Evolutionary conservation across 2,113 vertebrate genomes (phyloP).

Genomic region (Oryzias celebensis): DNA sequence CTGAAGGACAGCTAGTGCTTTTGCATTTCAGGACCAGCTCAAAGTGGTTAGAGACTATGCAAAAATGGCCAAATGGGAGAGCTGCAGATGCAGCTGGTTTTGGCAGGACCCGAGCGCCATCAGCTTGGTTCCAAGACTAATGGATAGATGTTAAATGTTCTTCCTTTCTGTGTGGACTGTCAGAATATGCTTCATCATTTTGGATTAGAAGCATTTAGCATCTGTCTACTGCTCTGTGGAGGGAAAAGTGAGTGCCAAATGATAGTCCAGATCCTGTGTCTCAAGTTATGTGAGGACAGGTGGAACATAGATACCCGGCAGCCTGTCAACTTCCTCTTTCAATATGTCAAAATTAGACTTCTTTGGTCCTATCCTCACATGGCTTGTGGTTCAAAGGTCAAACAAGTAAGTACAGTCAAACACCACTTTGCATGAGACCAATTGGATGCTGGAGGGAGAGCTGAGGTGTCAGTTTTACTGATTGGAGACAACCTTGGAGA

Average conservation of each 20-base stretch:
- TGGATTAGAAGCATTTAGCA: conserved; percentile 48
- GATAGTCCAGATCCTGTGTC: conserved; percentile 32
- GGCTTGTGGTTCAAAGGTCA: conserved; percentile 27
- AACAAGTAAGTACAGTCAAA: conserved; percentile 36
- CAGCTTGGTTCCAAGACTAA: conserved; percentile 53
- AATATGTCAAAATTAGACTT: neutral
- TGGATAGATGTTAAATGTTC: conserved; percentile 50
- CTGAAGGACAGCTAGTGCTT: conserved; percentile 65
- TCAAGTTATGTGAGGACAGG: conserved; percentile 21
- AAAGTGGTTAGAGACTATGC: conserved; percentile 48
- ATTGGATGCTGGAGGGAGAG: conserved; percentile 28
- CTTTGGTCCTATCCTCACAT: conserved; percentile 25
- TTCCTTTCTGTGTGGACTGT: conserved; percentile 34
- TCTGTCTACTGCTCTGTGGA: conserved; percentile 43
- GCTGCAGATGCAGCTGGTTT: conserved; percentile 39
- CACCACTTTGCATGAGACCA: conserved; percentile 47
- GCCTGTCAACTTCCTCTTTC: conserved; percentile 11
- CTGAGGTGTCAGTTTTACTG: conserved; percentile 59
- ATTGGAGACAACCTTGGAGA: conserved; percentile 65
- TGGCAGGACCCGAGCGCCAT: conserved; percentile 37
- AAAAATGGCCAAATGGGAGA: conserved; percentile 48
- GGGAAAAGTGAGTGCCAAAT: conserved; percentile 27
- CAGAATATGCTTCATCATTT: conserved; percentile 31
- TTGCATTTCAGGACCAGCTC: conserved; percentile 55
- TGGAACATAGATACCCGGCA: conserved; percentile 15